phyloP scores from a whole-genome alignment of 1,140 invertebrate genomes.

The Eupeodes corollae region DNA sequence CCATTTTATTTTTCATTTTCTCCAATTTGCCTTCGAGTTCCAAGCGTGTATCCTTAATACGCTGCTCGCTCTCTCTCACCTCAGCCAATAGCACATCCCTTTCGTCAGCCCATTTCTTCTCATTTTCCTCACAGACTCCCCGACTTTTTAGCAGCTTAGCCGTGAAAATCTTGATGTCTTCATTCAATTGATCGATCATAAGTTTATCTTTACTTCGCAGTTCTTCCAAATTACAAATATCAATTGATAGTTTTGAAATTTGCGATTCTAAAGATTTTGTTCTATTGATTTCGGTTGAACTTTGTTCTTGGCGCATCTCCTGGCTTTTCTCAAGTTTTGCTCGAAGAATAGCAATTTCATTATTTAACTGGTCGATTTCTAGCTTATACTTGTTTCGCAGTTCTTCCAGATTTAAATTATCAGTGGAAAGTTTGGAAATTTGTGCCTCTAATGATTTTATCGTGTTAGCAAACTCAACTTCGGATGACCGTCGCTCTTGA shows the following conservation, averaged over 20 bases:
- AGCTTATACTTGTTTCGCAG: too few relatives aligned
- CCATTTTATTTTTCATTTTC: conserved; percentile 57
- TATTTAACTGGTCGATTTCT: neutral
- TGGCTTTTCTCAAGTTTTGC: conserved; percentile 3
- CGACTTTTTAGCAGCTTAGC: conserved; percentile 4
- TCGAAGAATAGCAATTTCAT: neutral
- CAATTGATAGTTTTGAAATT: too few relatives aligned
- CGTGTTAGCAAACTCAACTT: too few relatives aligned
- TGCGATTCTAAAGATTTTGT: too few relatives aligned
- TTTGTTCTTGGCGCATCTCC: too few relatives aligned
- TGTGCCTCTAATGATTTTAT: too few relatives aligned
- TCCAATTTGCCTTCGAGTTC: conserved; percentile 55
- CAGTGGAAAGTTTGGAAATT: too few relatives aligned
- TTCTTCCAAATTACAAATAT: too few relatives aligned
- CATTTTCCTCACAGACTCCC: neutral
- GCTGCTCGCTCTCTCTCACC: conserved; percentile 15
- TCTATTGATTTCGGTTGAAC: too few relatives aligned
- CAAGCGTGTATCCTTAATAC: conserved; percentile 43
- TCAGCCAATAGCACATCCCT: conserved; percentile 11
- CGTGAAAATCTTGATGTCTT: neutral
- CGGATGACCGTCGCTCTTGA: neutral
- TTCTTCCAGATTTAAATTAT: too few relatives aligned
- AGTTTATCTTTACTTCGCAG: too few relatives aligned
- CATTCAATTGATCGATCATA: neutral
- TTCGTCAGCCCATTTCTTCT: conserved; percentile 3